phyloP scores from a whole-genome alignment of 2,888 invertebrate species.

The Ligdia adustata region DNA sequence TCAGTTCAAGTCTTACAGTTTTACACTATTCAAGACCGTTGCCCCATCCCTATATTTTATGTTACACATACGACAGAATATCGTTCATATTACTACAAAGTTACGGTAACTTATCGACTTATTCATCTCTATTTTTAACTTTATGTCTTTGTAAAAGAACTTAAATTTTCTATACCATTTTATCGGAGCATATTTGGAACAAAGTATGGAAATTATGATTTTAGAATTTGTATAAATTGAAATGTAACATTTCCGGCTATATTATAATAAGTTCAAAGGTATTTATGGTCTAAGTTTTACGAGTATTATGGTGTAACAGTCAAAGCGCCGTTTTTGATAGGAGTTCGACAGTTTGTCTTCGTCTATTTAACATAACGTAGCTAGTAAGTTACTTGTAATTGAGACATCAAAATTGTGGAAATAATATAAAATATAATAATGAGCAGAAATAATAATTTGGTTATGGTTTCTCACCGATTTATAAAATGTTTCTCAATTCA shows the following conservation, averaged over 20 bases:
- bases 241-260: slow-evolving; percentile 25
- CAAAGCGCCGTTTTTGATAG: slow-evolving; percentile 17
- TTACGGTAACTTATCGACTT: slow-evolving; percentile 32
- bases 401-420: slow-evolving; percentile 7
- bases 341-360: slow-evolving; percentile 25
- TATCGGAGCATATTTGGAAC: slow-evolving; percentile 4
- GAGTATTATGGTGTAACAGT: slow-evolving; percentile 13
- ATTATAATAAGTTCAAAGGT: slow-evolving; percentile 26
- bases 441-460: too few species aligned
- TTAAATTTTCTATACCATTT: slow-evolving; percentile 9
- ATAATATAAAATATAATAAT: too few species aligned
- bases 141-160: slow-evolving; percentile 27
- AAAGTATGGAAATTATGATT: slow-evolving; percentile 16
- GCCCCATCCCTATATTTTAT: slow-evolving; percentile 21
- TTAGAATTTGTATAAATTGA: slow-evolving; percentile 25
- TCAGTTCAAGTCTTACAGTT: neutral
- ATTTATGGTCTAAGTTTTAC: slow-evolving; percentile 20
- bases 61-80: slow-evolving; percentile 34
- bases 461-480: too few species aligned
- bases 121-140: slow-evolving; percentile 22
- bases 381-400: slow-evolving; percentile 14
- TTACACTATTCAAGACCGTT: neutral
- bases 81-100: slow-evolving; percentile 37
- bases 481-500: too few species aligned
- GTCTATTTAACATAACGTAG: slow-evolving; percentile 18